These are phyloP conservation scores for Neelides sp. DNA, from an alignment of 1,140 invertebrate genomes.

Conservation along the genomic window DNA sequence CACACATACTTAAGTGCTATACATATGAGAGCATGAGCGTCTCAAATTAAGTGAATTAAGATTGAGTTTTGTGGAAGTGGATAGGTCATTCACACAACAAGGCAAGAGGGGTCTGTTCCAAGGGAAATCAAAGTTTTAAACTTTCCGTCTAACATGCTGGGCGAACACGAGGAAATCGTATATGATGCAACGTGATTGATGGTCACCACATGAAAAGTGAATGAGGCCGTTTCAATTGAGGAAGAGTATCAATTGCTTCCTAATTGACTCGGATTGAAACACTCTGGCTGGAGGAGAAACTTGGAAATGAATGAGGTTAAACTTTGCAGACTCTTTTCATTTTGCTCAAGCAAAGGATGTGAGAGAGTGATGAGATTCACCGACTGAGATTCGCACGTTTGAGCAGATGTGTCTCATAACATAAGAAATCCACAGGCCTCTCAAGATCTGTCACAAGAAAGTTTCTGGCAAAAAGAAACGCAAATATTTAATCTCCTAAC, in stretches of 20 bases:
- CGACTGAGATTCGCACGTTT: not conserved
- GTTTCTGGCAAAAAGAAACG: too few relatives aligned
- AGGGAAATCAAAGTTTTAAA: not conserved
- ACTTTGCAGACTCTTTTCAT: not conserved
- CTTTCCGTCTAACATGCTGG: too few relatives aligned
- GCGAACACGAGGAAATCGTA: too few relatives aligned
- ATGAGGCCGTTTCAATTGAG: conserved; percentile 20
- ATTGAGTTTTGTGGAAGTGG: not conserved
- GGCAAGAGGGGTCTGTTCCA: not conserved
- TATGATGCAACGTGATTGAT: not conserved
- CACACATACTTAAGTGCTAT: too few relatives aligned
- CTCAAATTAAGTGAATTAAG: not conserved
- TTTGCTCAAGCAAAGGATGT: not conserved
- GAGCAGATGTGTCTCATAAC: not conserved
- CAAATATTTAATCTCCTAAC: too few relatives aligned
- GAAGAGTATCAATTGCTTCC: conserved; percentile 28
- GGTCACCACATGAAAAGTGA: not conserved
- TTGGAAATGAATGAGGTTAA: not conserved
- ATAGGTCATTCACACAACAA: not conserved
- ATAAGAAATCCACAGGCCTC: not conserved
- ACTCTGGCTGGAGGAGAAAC: not conserved
- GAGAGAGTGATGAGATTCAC: not conserved
- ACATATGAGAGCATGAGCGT: too few relatives aligned
- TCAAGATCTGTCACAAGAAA: not conserved
- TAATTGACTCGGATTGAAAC: conserved; percentile 16